phyloP scores from a whole-genome alignment of 2,888 invertebrate species.

The Agriopis leucophaearia region DNA sequence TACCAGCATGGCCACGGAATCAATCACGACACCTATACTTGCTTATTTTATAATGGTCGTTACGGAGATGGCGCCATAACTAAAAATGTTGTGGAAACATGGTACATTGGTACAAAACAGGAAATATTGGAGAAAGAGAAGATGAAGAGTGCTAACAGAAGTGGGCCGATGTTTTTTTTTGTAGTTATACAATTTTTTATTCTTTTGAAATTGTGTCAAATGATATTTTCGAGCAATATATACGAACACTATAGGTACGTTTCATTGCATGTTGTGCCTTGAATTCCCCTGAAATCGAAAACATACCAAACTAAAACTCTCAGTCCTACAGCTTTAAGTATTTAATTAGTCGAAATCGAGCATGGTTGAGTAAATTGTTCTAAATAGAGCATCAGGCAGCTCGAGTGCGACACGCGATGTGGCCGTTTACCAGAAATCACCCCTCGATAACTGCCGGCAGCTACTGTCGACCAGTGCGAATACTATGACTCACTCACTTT shows the following conservation, averaged over 20 bases:
- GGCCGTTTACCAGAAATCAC: slow-evolving; percentile 3
- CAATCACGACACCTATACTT: too few species aligned
- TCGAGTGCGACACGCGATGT: not conserved
- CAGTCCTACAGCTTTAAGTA: not conserved
- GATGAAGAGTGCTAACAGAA: not conserved
- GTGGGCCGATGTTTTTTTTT: not conserved
- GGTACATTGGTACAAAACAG: too few species aligned
- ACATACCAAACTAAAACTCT: not conserved
- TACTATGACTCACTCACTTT: not conserved
- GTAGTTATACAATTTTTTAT: too few species aligned
- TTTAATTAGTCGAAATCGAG: slow-evolving; percentile 7
- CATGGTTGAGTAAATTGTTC: slow-evolving; percentile 2
- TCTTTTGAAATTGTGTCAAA: too few species aligned
- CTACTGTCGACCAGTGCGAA: not conserved
- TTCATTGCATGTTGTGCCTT: not conserved
- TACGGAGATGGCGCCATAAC: too few species aligned
- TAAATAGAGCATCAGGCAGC: not conserved
- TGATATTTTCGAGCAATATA: not conserved
- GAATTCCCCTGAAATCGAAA: not conserved
- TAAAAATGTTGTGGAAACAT: too few species aligned
- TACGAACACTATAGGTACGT: too few species aligned
- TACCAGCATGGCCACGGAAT: too few species aligned
- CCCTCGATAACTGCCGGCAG: not conserved
- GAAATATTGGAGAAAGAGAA: too few species aligned
- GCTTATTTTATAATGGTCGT: too few species aligned